Evolutionary conservation across 2,888 invertebrate genomes (phyloP).

Genomic region (Zhengitettix transpicula): DNA sequence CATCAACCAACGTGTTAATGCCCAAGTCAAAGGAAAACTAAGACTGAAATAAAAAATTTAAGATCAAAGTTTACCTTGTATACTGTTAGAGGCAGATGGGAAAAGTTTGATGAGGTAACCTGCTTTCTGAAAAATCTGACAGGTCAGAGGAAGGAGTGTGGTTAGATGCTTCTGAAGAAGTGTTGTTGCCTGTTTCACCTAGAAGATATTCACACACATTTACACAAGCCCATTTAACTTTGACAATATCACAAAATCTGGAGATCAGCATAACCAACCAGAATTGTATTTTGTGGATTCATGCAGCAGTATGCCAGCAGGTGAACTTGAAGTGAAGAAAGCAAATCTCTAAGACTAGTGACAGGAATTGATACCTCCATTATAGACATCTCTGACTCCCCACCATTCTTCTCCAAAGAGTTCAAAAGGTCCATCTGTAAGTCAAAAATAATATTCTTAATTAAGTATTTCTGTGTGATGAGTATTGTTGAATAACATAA

Average conservation of each 20-base stretch:
- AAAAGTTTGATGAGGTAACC: not conserved
- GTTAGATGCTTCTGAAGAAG: constrained; percentile 24
- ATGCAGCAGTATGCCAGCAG: constrained; percentile 32
- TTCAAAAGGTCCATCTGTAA: constrained; percentile 23
- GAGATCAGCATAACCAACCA: not conserved
- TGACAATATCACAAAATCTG: not conserved
- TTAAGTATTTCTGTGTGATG: too few relatives aligned
- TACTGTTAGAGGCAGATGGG: not conserved
- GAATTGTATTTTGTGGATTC: constrained; percentile 3
- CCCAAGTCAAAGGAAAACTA: constrained; percentile 3
- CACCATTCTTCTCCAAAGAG: constrained; percentile 19
- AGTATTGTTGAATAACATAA: too few relatives aligned
- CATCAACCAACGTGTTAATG: too few relatives aligned
- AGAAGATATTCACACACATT: not conserved
- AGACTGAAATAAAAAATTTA: too few relatives aligned
- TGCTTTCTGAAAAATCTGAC: constrained; percentile 6
- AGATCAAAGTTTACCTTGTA: not conserved
- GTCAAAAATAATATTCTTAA: not conserved
- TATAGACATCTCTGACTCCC: too few relatives aligned
- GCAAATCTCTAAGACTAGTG: constrained; percentile 30
- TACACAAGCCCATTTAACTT: not conserved
- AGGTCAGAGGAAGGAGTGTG: constrained; percentile 16
- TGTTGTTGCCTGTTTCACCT: constrained; percentile 10
- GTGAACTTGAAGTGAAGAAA: constrained; percentile 41
- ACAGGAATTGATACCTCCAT: constrained; percentile 1